A percentile compares a stretch with the other conserved stretches of the same genome.
Evolutionary conservation across 53 echinoderm and acorn worm genomes (phyloP).

Genomic region (Echinometra lucunter): DNA sequence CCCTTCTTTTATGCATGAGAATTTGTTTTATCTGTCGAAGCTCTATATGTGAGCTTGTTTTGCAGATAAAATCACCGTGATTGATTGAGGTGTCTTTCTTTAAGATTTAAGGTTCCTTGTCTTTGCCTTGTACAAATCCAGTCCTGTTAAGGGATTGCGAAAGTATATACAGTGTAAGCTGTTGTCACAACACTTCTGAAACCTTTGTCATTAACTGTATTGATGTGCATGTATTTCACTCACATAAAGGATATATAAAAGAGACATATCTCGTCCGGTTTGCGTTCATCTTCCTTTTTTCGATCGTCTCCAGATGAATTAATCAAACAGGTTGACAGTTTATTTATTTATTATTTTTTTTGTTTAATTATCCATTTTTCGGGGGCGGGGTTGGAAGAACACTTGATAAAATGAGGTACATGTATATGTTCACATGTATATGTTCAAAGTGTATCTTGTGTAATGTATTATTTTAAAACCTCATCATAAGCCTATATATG

Average conservation of each 20-base stretch:
- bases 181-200: background rate
- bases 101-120: background rate
- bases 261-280: background rate
- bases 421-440: too few species aligned
- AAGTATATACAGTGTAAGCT: background rate
- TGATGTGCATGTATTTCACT: background rate
- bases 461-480: too few species aligned
- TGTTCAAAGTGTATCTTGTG: too few species aligned
- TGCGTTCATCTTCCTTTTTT: background rate
- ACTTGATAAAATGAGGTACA: too few species aligned
- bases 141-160: background rate
- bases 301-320: too few species aligned
- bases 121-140: background rate
- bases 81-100: slow-evolving; percentile 20
- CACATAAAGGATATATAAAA: background rate
- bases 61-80: background rate
- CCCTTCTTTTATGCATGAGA: background rate
- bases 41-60: slow-evolving; percentile 42
- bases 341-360: too few species aligned
- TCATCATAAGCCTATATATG: too few species aligned
- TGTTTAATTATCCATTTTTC: too few species aligned
- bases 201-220: background rate
- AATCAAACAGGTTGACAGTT: too few species aligned
- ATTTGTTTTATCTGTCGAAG: background rate
- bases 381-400: too few species aligned